A percentile compares a stretch with the other conserved stretches of the same genome.
Conservation (phyloP, 2,888 invertebrate genomes). For the Epistrophe eligans region DNA sequence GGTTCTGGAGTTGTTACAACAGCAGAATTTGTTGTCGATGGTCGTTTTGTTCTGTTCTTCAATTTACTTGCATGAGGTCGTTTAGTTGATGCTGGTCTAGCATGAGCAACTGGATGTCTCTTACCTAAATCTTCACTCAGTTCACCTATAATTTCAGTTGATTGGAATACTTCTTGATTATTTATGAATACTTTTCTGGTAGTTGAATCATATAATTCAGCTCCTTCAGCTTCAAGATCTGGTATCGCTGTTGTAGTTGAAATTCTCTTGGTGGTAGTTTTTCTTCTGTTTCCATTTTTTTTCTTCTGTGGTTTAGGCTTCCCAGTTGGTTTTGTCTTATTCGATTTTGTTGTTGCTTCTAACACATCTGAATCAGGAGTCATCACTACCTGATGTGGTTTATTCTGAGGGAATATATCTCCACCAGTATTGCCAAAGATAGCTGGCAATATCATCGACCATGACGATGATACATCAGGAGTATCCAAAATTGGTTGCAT, state of each 20-base stretch:
- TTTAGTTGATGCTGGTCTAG: conserved; percentile 73
- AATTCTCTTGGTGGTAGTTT: conserved; percentile 76
- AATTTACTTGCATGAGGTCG: conserved; percentile 80
- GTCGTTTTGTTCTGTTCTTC: conserved; percentile 80
- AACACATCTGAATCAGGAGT: conserved; percentile 83
- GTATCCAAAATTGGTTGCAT: conserved; percentile 86
- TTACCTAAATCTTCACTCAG: conserved; percentile 76
- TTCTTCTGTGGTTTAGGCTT: conserved; percentile 81
- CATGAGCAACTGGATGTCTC: conserved; percentile 74
- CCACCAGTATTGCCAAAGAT: conserved; percentile 90
- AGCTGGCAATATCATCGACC: conserved; percentile 93
- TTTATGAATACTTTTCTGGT: conserved; percentile 81
- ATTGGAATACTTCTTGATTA: conserved; percentile 80
- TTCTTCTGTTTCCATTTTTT: conserved; percentile 80
- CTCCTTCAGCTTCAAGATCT: conserved; percentile 77
- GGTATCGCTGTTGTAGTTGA: conserved; percentile 74
- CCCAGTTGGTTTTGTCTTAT: conserved; percentile 76
- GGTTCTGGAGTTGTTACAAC: conserved; percentile 14
- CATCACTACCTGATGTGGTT: conserved; percentile 83
- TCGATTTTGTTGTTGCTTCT: conserved; percentile 79
- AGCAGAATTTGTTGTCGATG: conserved; percentile 45
- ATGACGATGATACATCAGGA: conserved; percentile 90
- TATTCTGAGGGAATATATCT: conserved; percentile 86
- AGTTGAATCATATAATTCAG: conserved; percentile 78
- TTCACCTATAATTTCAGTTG: conserved; percentile 73